Evolutionary conservation across 2,888 invertebrate species (phyloP).

Genomic region (Oxycera nigricornis): DNA sequence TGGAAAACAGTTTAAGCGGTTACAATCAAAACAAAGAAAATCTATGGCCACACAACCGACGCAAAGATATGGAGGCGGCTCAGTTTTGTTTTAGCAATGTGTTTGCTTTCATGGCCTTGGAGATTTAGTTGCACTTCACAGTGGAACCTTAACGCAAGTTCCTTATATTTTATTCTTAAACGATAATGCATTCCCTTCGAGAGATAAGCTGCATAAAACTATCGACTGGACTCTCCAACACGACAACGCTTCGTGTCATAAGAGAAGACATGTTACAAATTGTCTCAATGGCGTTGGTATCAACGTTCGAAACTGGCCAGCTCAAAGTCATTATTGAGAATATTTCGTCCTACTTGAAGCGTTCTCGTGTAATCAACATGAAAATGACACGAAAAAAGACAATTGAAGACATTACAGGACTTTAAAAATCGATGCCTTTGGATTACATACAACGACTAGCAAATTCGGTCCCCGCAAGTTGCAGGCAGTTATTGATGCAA

Average conservation of each 20-base stretch:
- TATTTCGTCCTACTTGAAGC: not conserved
- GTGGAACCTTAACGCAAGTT: conserved; percentile 6
- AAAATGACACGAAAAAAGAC: not conserved
- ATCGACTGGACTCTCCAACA: conserved; percentile 17
- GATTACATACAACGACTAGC: no score
- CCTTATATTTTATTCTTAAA: not conserved
- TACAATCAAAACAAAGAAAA: not conserved
- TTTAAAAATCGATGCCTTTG: no score
- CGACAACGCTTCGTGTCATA: conserved; percentile 11
- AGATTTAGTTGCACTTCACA: conserved; percentile 2
- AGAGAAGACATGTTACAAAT: not conserved
- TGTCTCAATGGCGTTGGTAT: not conserved
- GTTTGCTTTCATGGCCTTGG: conserved; percentile 13
- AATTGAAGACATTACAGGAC: not conserved
- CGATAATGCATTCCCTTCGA: not conserved
- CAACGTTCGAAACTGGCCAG: not conserved
- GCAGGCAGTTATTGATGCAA: no score
- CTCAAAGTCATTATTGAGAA: conserved; percentile 7
- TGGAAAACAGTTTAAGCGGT: no score
- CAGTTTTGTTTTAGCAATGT: conserved; percentile 36
- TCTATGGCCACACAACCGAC: not conserved
- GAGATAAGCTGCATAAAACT: not conserved
- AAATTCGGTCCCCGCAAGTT: no score
- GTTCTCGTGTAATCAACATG: not conserved
- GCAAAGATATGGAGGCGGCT: conserved; percentile 34